Percentiles rank a stretch among this genome's conserved stretches.
These are phyloP conservation scores for Tokudaia tokunoshimensis DNA, from an alignment of 2,797 vertebrate genomes.

Conservation along the genomic window DNA sequence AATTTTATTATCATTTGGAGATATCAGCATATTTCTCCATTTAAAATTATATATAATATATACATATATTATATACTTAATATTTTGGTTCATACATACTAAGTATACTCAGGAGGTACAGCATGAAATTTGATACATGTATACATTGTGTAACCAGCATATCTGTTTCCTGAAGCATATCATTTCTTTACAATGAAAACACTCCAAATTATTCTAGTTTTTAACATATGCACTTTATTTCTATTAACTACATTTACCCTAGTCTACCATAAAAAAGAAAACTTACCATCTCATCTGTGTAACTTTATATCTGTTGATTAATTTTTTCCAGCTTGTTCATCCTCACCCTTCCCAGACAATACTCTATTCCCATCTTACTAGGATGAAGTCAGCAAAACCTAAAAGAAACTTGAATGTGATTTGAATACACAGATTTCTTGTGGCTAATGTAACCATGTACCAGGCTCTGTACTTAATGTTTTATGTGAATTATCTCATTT, in stretches of 20 bases:
- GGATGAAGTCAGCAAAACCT: background rate
- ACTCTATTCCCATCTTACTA: background rate
- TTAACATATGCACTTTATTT: background rate
- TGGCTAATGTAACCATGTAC: background rate
- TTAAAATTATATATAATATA: background rate
- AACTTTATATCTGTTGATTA: background rate
- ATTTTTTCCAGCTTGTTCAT: background rate
- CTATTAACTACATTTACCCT: background rate
- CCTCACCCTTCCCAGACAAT: background rate
- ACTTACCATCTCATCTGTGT: background rate
- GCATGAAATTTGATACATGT: background rate
- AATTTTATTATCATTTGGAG: background rate
- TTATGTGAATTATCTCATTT: slow-evolving; percentile 52
- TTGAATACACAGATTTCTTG: background rate
- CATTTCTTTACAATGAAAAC: background rate
- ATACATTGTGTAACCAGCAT: background rate
- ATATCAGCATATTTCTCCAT: background rate
- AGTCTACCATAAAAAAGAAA: background rate
- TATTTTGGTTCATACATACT: background rate
- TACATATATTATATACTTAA: background rate
- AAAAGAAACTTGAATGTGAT: background rate
- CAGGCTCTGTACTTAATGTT: background rate
- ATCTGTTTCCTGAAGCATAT: background rate
- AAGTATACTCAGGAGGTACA: background rate
- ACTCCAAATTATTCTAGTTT: background rate